These are phyloP conservation scores for Tamandua tetradactyla DNA, from an alignment of 2,797 vertebrate genomes.

Conservation along the genomic window DNA sequence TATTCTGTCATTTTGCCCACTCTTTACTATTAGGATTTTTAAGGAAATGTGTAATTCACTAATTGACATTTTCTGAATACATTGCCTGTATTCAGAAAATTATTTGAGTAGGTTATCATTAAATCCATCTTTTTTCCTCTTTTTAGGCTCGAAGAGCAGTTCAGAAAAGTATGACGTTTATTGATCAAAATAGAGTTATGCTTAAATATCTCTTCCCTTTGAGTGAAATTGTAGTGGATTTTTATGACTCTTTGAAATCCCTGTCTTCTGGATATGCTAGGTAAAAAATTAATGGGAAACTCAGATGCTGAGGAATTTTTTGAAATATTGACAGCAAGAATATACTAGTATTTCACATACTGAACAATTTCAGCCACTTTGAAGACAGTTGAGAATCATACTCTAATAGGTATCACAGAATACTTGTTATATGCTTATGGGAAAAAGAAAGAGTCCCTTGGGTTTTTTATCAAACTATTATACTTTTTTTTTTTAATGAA, in stretches of 20 bases:
- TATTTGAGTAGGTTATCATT: slow-evolving; percentile 21
- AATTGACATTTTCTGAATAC: not conserved
- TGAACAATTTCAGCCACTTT: not conserved
- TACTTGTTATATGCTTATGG: not conserved
- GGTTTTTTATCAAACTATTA: not conserved
- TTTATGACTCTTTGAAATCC: slow-evolving; percentile 96
- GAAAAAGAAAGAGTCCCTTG: not conserved
- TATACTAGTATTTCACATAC: not conserved
- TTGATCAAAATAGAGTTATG: slow-evolving; percentile 95
- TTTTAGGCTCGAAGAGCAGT: slow-evolving; percentile 91
- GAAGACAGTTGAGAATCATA: not conserved
- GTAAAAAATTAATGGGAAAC: slow-evolving; percentile 81
- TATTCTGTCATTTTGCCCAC: not conserved
- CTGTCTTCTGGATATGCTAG: slow-evolving; percentile 98
- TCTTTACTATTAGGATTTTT: slow-evolving; percentile 48
- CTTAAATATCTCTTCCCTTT: slow-evolving; percentile 96
- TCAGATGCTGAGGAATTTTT: not conserved
- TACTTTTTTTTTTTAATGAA: not conserved
- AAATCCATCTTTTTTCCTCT: not conserved
- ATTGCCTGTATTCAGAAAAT: not conserved
- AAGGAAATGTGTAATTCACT: not conserved
- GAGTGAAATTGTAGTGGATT: slow-evolving; percentile 98
- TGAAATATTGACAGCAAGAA: not conserved
- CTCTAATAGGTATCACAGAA: not conserved
- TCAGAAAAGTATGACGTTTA: slow-evolving; percentile 95